phyloP scores from a whole-genome alignment of 2,113 vertebrate species.

The Gallinago media region DNA sequence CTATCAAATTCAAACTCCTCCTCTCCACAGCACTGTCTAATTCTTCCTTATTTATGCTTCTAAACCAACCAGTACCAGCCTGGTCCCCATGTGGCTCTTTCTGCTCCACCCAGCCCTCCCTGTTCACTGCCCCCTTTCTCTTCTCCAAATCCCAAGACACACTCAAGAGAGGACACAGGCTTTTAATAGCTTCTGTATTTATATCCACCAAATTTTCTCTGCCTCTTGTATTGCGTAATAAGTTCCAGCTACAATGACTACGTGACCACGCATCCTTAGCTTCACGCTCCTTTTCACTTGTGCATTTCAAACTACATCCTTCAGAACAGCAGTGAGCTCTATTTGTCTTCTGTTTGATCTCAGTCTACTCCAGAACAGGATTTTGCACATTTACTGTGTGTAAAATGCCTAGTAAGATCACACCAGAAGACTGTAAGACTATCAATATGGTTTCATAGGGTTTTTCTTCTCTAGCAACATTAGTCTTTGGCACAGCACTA shows the following conservation, averaged over 20 bases:
- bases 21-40: not conserved
- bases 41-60: not conserved
- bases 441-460: not conserved
- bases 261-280: not conserved
- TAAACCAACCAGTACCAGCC: not conserved
- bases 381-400: not conserved
- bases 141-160: not conserved
- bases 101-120: not conserved
- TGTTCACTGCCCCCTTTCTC: not conserved
- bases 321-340: not conserved
- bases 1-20: constrained; percentile 12
- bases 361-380: not conserved
- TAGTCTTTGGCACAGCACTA: not conserved
- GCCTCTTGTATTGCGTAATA: not conserved
- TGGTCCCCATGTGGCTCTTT: not conserved
- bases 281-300: not conserved
- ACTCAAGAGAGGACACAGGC: not conserved
- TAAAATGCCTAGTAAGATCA: not conserved
- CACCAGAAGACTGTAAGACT: not conserved
- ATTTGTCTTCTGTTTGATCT: not conserved
- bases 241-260: not conserved
- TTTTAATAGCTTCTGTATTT: not conserved
- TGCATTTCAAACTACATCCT: not conserved
- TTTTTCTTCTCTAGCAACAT: not conserved
- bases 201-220: not conserved